Evolutionary conservation across 2,888 invertebrate species (phyloP).

Genomic region (Acronicta alni): DNA sequence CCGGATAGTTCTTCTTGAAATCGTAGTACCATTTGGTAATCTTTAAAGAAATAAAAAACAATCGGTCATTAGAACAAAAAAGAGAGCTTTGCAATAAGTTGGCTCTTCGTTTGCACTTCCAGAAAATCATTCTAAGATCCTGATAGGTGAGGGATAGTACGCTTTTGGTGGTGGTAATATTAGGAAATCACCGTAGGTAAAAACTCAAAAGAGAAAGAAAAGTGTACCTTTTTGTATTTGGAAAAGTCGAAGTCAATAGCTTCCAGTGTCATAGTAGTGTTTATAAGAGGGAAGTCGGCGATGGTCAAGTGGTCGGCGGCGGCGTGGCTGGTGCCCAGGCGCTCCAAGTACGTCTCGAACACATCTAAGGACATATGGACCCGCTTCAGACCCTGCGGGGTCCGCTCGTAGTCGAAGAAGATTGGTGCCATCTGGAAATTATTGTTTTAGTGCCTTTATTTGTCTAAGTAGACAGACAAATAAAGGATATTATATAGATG

Average conservation of each 20-base stretch:
- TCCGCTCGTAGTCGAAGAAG: conserved; percentile 93
- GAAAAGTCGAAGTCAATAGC: conserved; percentile 90
- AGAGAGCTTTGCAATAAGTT: too few species aligned
- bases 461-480: too few species aligned
- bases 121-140: too few species aligned
- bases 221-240: conserved; percentile 86
- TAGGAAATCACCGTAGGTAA: too few species aligned
- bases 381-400: conserved; percentile 91
- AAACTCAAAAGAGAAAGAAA: not conserved
- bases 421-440: conserved; percentile 92
- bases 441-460: too few species aligned
- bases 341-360: conserved; percentile 91
- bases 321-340: conserved; percentile 90
- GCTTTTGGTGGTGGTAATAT: too few species aligned
- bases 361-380: conserved; percentile 91
- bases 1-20: conserved; percentile 91
- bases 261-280: conserved; percentile 93
- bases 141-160: too few species aligned
- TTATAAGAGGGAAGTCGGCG: conserved; percentile 92
- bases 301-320: conserved; percentile 92
- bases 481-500: too few species aligned
- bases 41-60: conserved; percentile 49
- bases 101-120: too few species aligned
- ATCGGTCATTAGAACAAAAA: too few species aligned
- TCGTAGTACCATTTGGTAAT: conserved; percentile 91